Evolutionary conservation across 2,888 invertebrate genomes (phyloP), one percentile per base, ranked within the genome.

Genomic region (Spicauda simplicius): DNA sequence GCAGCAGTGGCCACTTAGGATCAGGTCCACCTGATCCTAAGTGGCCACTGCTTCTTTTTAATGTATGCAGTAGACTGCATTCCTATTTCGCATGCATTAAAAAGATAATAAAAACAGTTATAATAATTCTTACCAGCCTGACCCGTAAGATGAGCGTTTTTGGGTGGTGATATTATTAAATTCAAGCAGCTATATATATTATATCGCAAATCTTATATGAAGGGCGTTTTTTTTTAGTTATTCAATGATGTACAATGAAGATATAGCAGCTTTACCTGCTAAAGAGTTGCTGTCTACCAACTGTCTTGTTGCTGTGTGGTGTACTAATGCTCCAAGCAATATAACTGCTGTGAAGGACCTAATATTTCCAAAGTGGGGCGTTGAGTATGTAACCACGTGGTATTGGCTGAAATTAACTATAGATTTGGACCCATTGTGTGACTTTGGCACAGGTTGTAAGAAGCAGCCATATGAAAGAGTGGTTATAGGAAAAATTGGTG

Each of bases 391-490:
- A 8, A 95, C 96, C 0, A 96, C 95, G 72, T 97, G 98, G 96
- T 96, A 95, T 77, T 99, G 99, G 99, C 80, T 98, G 16, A 98
- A 98, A 95, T 93, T 97, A 8, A 97, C 97, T 0, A 94, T 91
- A 60, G 87, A 90, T 65, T 95, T 97, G 25, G 90, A 95, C 64
- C 94, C 96, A 0, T 90, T 98, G 54, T 96, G 96, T 80, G 90
- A 94, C 18, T 96, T 97, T 81, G 93, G 95, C 14, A 84, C 89
- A 41, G 94, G 95, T 0, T 93, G 94, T 71, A 95, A 95, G 63
- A 99, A 99, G 83, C 97, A 98, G 79, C 98, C 99, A 0, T 99
- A 96, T 85, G 99, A 99, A 87, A 94, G 96, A 76, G 86, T 99
- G 33, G 83, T 93, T n/a, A 67, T 93, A 33, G 92, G 93, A 0